Evolutionary conservation across 2,113 vertebrate species (phyloP).

Genomic region (Podarcis raffonei): DNA sequence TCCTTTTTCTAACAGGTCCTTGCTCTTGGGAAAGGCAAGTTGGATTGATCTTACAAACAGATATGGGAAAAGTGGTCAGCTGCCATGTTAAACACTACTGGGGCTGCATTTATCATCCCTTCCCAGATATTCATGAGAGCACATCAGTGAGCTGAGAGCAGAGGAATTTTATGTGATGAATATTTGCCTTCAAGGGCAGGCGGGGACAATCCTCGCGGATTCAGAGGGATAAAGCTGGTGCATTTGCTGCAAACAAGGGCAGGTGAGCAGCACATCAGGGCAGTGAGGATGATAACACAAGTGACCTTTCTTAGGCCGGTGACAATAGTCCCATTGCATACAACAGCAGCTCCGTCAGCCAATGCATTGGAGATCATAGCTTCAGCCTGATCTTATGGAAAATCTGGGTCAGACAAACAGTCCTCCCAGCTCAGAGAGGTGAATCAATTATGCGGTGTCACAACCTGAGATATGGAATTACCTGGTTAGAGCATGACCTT

Average conservation of each 20-base stretch:
- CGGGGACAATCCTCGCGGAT: background rate
- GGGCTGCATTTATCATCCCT: background rate
- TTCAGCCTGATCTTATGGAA: background rate
- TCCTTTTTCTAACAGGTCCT: background rate
- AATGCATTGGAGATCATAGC: fast-evolving
- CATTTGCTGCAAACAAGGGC: background rate
- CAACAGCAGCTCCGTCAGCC: background rate
- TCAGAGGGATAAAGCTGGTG: background rate
- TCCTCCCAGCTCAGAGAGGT: no score
- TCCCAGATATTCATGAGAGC: conserved; percentile 3
- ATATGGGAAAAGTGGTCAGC: background rate
- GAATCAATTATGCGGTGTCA: background rate
- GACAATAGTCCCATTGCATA: background rate
- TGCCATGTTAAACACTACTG: background rate
- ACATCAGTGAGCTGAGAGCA: background rate
- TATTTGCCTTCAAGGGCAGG: background rate
- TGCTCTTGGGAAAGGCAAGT: background rate
- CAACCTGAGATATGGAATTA: fast-evolving
- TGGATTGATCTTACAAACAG: background rate
- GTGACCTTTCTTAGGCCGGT: background rate
- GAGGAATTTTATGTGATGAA: background rate
- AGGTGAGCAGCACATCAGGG: background rate
- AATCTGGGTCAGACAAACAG: background rate
- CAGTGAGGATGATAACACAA: background rate
- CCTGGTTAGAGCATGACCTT: background rate